Evolutionary conservation across 2,888 invertebrate species (phyloP).

Genomic region (Bellardia bayeri): DNA sequence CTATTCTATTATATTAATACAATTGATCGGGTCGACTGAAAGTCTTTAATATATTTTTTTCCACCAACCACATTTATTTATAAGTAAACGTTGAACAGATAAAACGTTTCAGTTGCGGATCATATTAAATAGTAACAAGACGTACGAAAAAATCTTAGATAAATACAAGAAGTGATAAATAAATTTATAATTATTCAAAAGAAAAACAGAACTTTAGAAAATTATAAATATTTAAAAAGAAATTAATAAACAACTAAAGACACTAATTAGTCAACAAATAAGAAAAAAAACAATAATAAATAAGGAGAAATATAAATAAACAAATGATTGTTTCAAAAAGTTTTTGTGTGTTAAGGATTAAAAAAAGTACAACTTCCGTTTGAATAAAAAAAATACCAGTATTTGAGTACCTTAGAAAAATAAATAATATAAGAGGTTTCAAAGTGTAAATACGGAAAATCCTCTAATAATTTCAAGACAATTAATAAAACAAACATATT

Average conservation of each 20-base stretch:
- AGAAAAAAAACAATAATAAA: background rate
- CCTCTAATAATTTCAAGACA: constrained; percentile 6
- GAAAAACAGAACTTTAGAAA: constrained; percentile 21
- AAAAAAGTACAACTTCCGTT: constrained; percentile 1
- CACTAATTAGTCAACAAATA: background rate
- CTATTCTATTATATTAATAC: constrained; percentile 27
- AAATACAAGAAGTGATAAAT: constrained; percentile 17
- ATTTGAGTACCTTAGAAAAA: background rate
- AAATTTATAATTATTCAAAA: background rate
- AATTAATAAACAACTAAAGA: background rate
- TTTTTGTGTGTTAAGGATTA: background rate
- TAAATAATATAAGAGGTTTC: constrained; percentile 17
- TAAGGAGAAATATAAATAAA: background rate
- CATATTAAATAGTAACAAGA: constrained; percentile 76
- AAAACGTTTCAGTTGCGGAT: constrained; percentile 77
- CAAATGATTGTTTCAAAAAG: background rate
- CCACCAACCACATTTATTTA: constrained; percentile 57
- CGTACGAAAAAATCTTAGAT: constrained; percentile 61
- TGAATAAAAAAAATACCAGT: constrained; percentile 2
- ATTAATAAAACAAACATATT: background rate
- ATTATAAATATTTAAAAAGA: background rate
- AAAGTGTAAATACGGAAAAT: constrained; percentile 21
- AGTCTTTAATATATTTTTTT: constrained; percentile 26
- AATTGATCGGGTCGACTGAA: constrained; percentile 47
- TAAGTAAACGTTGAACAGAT: constrained; percentile 58